Evolutionary conservation across 2,113 vertebrate genomes (phyloP), one percentile per base, ranked within the genome.

Genomic region (Indri indri): DNA sequence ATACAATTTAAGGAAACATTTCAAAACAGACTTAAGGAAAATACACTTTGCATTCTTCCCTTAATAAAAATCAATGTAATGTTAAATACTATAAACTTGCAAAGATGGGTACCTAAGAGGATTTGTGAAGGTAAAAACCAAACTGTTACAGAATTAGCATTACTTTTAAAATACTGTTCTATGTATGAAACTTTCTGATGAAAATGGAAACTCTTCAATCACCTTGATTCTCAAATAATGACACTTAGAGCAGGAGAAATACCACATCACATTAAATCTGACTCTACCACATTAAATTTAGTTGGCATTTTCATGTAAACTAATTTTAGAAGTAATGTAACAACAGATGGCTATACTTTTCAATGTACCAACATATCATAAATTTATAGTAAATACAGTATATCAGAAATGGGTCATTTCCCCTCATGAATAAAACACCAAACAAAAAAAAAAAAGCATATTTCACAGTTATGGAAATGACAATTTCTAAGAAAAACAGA

Each of bases 301-400:
- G 66, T 82, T 93, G 42, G 10, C 63, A 85, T 93, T 96, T 96
- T 97, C 73, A 95, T 40, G n/a, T 81, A 95, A 95, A 86, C 52
- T 84, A 94, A 88, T 95, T 91, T 94, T 74, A 82, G 77, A 93
- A 87, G 37, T 90, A 82, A 57, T 37, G 17, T 83, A 85, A 81
- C n/a, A 66, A 85, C n/a, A 94, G 82, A 97, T 20, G 2, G 65
- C 14, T 95, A 30, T 57, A 85, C 91, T 94, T 95, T 97, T 92
- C 95, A 95, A 96, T 27, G 42, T 8, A 96, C 10, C 42, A 97
- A 83, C 25, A 95, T 47, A 92, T 83, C 86, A 91, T 93, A 97
- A 1, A 95, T 80, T 22, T 86, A 32, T 88, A 34, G 27, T 34
- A 87, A 95, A 94, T 92, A 92, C 23, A 96, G 71, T 22, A 68